phyloP scores from a whole-genome alignment of 2,888 invertebrate species.

The Scaptomyza caliginosa region DNA sequence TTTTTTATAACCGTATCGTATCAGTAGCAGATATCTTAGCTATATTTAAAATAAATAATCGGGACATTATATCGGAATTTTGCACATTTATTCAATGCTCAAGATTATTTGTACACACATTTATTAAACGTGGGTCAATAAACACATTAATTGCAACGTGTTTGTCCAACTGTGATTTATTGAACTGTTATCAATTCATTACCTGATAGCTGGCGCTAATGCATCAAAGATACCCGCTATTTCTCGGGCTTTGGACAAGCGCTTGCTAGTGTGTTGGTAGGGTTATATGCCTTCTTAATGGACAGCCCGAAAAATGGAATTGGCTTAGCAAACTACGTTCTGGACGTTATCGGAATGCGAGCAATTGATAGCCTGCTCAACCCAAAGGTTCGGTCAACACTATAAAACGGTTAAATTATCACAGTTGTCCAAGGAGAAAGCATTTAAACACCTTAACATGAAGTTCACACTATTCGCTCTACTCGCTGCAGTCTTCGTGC shows the following conservation, averaged over 20 bases:
- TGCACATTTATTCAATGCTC: neutral
- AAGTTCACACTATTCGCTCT: constrained; percentile 59
- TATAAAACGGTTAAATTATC: constrained; percentile 30
- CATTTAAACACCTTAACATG: constrained; percentile 49
- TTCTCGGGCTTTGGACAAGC: constrained; percentile 15
- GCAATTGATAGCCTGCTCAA: neutral
- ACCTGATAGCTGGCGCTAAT: constrained; percentile 26
- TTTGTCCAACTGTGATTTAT: constrained; percentile 16
- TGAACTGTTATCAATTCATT: constrained; percentile 28
- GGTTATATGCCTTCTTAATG: neutral
- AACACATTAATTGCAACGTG: constrained; percentile 13
- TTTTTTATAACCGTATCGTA: too few relatives aligned
- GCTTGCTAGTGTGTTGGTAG: neutral
- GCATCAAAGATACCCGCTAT: constrained; percentile 12
- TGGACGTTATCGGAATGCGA: constrained; percentile 12
- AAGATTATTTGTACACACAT: neutral
- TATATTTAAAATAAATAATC: neutral
- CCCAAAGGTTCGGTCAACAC: neutral
- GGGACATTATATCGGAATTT: neutral
- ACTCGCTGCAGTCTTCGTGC: constrained; percentile 56
- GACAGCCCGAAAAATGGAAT: constrained; percentile 11
- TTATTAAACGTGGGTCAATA: constrained; percentile 14
- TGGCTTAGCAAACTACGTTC: constrained; percentile 2
- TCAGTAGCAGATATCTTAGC: too few relatives aligned
- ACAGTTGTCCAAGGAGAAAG: constrained; percentile 13